Base-by-base conservation (phyloP, 2,113 vertebrate genomes). In the Hippocampus zosterae region DNA sequence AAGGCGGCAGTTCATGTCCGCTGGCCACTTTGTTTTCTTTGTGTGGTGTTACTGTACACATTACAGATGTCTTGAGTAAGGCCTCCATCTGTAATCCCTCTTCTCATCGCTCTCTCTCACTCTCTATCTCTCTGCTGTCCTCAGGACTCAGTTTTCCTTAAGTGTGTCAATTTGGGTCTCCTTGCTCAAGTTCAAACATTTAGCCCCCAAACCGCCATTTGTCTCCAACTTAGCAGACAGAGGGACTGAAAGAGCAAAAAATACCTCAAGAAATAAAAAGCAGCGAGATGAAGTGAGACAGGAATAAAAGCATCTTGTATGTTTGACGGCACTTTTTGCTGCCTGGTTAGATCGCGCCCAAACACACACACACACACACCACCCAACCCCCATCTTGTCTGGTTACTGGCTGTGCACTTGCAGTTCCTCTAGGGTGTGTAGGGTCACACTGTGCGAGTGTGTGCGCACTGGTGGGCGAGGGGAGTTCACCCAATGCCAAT, bases 171-270 rank as follows among this genome's bases (percentile, higher is more conserved):
- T 87, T 88, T 88, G 82, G 82, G 80, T 91, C 88, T 91, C 88
- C 89, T 91, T 91, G 88, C 76, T 87, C 89, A 91, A 91, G 89
- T 90, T 91, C 89, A 91, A 90, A 87, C 87, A 88, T 90, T 91
- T 91, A 88, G 88, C 87, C 89, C 79, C 81, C 70, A 89, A 90
- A 91, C 85, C 73, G 64, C 81, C 81, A 88, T 88, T 89, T 90
- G 85, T 88, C 88, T 85, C 74, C 81, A 88, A 82, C 83, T 82
- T 85, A 84, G 81, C 81, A 88, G 80, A 87, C 78, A 71, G 73
- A 79, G 63, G 63, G 84, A 85, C 80, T 23, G 65, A 83, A 89
- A 90, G 82, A 84, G 87, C 65, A 84, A 74, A 83, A 87, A 88
- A 87, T 88, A 88, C 85, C 89, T 63, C 83, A 83, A 88, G 88